These are phyloP conservation scores for Macquaria ambigua DNA, from an alignment of 2,113 vertebrate species.

Conservation along the genomic window DNA sequence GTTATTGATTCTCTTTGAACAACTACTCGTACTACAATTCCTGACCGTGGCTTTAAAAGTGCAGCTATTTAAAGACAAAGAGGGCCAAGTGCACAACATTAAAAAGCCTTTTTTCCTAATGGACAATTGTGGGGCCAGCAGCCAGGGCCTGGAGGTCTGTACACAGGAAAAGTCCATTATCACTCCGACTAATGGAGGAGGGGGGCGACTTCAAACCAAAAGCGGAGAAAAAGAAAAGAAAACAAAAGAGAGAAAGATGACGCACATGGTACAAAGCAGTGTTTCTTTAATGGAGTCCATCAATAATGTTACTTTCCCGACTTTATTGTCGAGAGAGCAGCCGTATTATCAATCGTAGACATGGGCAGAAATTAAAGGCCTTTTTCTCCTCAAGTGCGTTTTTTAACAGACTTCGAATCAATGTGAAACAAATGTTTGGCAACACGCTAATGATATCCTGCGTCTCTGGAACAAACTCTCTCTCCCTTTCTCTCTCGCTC, in stretches of 20 bases:
- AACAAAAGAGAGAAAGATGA: conserved; percentile 70
- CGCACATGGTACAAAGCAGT: conserved; percentile 67
- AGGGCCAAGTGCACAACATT: conserved; percentile 50
- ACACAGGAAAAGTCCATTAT: conserved; percentile 79
- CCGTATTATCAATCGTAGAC: conserved; percentile 68
- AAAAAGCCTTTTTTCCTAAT: conserved; percentile 67
- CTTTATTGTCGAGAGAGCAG: conserved; percentile 70
- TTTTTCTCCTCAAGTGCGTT: conserved; percentile 47
- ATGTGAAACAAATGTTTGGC: conserved; percentile 84
- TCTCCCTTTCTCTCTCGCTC: conserved; percentile 46
- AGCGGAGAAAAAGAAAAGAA: conserved; percentile 67
- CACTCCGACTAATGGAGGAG: conserved; percentile 70
- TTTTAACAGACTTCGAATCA: conserved; percentile 66
- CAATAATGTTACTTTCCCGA: conserved; percentile 68
- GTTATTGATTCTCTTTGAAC: conserved; percentile 17
- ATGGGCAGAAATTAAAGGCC: conserved; percentile 59
- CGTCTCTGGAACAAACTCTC: conserved; percentile 62
- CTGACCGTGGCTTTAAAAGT: conserved; percentile 31
- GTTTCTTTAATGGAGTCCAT: conserved; percentile 78
- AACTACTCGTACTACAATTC: not conserved
- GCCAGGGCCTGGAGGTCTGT: conserved; percentile 66
- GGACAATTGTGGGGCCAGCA: conserved; percentile 66
- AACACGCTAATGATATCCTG: conserved; percentile 69
- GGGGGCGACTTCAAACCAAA: conserved; percentile 64
- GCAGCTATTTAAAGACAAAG: conserved; percentile 60